Evolutionary conservation across 2,888 invertebrate species (phyloP).

Genomic region (Hymenopus coronatus): DNA sequence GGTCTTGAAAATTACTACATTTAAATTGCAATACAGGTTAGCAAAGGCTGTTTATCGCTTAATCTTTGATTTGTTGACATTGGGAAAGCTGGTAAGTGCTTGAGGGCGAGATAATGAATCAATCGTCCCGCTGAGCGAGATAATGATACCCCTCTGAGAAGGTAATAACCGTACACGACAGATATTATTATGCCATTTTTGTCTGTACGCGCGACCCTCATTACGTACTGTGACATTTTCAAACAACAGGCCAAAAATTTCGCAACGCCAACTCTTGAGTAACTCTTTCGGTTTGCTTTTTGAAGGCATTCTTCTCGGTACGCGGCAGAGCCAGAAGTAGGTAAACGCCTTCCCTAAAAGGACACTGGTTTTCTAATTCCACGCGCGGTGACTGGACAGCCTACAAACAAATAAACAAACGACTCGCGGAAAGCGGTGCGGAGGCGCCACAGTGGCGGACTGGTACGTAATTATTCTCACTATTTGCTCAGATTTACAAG

Average conservation of each 20-base stretch:
- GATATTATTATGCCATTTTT: too few species aligned
- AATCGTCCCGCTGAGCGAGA: background rate
- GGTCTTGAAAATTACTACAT: background rate
- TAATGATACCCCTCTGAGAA: background rate
- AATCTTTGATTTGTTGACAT: background rate
- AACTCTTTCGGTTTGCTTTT: background rate
- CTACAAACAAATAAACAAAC: background rate
- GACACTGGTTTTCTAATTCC: conserved; percentile 18
- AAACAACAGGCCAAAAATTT: conserved; percentile 3
- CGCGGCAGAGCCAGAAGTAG: background rate
- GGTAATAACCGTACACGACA: background rate
- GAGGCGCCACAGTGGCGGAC: background rate
- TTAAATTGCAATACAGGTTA: background rate
- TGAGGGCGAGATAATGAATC: background rate
- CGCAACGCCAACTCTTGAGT: background rate
- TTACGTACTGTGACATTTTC: background rate
- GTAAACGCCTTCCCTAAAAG: conserved; percentile 19
- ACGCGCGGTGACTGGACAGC: background rate
- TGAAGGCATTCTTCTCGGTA: conserved; percentile 1
- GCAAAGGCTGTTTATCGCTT: background rate
- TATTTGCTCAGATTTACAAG: background rate
- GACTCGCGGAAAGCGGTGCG: background rate
- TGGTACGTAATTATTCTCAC: background rate
- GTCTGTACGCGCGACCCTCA: background rate
- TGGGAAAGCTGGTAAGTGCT: background rate